phyloP scores from a whole-genome alignment of 2,888 invertebrate genomes.

The Melitaea athalia region DNA sequence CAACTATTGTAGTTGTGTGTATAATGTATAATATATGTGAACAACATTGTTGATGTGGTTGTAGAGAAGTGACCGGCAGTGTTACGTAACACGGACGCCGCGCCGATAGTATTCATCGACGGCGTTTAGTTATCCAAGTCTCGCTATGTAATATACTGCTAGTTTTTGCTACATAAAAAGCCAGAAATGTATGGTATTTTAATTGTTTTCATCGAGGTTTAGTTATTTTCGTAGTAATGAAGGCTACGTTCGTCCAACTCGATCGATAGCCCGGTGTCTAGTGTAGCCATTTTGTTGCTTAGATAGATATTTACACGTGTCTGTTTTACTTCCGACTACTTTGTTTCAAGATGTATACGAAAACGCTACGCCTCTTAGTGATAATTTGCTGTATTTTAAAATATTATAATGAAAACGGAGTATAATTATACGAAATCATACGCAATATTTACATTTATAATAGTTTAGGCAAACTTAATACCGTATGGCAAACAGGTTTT shows the following conservation, averaged over 20 bases:
- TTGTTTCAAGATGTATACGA: constrained; percentile 9
- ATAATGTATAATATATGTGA: constrained; percentile 17
- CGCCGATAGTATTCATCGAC: constrained; percentile 29
- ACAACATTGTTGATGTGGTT: constrained; percentile 29
- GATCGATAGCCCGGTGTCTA: constrained; percentile 52
- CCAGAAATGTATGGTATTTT: constrained; percentile 34
- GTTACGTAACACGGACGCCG: constrained; percentile 38
- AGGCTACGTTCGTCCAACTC: constrained; percentile 38
- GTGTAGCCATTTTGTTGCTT: constrained; percentile 44
- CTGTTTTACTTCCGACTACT: constrained; percentile 38
- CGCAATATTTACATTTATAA: neutral
- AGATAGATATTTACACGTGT: constrained; percentile 46
- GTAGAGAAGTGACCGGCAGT: constrained; percentile 41
- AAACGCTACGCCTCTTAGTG: neutral
- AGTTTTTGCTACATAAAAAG: constrained; percentile 18
- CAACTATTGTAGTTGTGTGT: constrained; percentile 24
- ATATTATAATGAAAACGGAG: neutral
- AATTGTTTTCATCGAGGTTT: constrained; percentile 27
- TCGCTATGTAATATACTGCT: constrained; percentile 20
- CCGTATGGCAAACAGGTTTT: constrained; percentile 1
- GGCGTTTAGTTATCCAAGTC: constrained; percentile 29
- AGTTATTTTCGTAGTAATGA: constrained; percentile 27
- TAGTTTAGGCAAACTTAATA: neutral
- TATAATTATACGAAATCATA: neutral
- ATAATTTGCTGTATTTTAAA: neutral